Percentiles rank a stretch among this genome's conserved stretches.
Evolutionary conservation across 2,888 invertebrate genomes (phyloP).

Genomic region (Ptychoptera albimana): DNA sequence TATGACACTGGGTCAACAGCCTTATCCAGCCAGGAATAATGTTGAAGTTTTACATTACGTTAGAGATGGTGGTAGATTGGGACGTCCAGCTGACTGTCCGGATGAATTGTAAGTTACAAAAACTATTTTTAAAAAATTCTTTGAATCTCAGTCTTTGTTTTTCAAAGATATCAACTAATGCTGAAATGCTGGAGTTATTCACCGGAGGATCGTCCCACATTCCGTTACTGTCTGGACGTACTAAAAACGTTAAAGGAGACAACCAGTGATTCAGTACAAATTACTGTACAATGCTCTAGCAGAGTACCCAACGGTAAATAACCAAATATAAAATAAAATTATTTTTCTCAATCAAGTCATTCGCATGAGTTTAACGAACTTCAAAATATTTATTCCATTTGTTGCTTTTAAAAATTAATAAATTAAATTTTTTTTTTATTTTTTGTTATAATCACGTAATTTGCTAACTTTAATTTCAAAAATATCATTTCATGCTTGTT

Average conservation of each 20-base stretch:
- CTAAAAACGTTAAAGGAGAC: conserved; percentile 29
- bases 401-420: not conserved
- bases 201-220: conserved; percentile 73
- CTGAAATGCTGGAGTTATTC: conserved; percentile 75
- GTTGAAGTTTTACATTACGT: conserved; percentile 84
- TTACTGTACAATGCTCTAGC: conserved; percentile 9
- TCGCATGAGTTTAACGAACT: conserved; percentile 5
- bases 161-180: conserved; percentile 64
- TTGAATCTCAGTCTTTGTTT: conserved; percentile 2
- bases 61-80: conserved; percentile 70
- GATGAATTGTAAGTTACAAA: conserved; percentile 46
- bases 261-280: conserved; percentile 9
- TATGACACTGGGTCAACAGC: conserved; percentile 88
- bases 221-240: conserved; percentile 60
- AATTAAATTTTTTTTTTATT: not conserved
- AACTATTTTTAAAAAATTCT: not conserved
- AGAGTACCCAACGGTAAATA: conserved; percentile 11
- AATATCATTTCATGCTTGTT: conserved; percentile 9
- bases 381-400: not conserved
- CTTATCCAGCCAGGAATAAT: conserved; percentile 88
- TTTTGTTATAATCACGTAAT: conserved; percentile 6
- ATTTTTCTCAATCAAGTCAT: not conserved
- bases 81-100: conserved; percentile 70
- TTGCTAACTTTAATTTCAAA: not conserved
- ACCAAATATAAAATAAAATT: not conserved